These are phyloP conservation scores for Eulemur mongoz DNA, from an alignment of 2,797 vertebrate genomes.

Conservation along the genomic window DNA sequence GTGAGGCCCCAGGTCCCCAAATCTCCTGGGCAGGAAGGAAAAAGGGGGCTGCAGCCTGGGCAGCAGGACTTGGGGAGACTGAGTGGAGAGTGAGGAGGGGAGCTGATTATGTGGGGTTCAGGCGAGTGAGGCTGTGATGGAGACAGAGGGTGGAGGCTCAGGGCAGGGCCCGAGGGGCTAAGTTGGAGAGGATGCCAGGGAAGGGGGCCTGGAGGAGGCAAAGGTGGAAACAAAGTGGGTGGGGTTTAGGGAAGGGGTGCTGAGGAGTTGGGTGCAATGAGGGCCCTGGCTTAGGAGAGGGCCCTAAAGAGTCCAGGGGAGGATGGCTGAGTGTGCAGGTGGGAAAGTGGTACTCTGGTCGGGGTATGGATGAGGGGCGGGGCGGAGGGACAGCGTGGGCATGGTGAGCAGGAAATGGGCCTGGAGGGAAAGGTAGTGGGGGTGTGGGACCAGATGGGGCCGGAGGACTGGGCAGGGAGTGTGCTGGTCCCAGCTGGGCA, in stretches of 20 bases:
- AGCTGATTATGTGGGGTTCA: background rate
- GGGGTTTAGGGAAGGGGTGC: background rate
- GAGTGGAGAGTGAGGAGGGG: background rate
- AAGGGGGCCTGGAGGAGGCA: background rate
- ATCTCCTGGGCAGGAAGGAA: background rate
- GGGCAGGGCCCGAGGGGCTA: no score
- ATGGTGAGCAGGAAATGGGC: background rate
- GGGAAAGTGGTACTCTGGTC: background rate
- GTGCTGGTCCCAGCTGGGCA: background rate
- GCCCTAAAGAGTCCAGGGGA: background rate
- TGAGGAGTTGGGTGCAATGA: background rate
- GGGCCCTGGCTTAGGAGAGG: background rate
- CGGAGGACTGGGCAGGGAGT: background rate
- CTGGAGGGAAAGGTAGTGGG: no score
- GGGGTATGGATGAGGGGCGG: background rate
- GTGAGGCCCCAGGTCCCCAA: background rate
- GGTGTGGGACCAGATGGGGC: background rate
- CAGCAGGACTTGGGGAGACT: no score
- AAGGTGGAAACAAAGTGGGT: background rate
- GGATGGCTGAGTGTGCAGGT: background rate
- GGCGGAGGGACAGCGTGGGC: no score
- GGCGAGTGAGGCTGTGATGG: rapidly evolving
- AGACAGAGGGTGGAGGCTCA: background rate
- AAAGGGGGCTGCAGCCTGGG: background rate
- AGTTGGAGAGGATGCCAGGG: background rate